Conservation (phyloP, 2,113 vertebrate species). For the Ammodytes marinus region DNA sequence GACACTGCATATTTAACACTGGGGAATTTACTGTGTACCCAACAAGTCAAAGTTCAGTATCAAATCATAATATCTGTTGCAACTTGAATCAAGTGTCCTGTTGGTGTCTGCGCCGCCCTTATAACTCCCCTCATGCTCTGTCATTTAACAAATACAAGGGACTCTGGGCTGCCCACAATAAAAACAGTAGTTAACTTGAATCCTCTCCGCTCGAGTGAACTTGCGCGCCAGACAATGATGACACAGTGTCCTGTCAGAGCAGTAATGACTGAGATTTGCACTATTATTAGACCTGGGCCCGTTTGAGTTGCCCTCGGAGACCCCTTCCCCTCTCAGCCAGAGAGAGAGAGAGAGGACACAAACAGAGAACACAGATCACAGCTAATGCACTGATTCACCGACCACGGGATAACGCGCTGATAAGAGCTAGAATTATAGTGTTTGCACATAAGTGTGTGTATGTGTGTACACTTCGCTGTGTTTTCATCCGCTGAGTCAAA, state of each 20-base stretch:
- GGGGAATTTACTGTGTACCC: too few species aligned
- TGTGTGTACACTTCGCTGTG: not conserved
- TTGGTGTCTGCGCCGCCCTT: conserved; percentile 16
- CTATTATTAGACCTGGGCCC: conserved; percentile 83
- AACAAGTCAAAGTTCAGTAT: conserved; percentile 34
- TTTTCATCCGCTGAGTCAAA: conserved; percentile 21
- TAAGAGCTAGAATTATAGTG: conserved; percentile 63
- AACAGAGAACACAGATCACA: conserved; percentile 53
- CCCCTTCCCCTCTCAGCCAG: conserved; percentile 66
- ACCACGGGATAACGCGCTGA: conserved; percentile 56
- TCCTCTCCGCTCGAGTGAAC: conserved; percentile 67
- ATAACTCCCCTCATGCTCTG: conserved; percentile 41
- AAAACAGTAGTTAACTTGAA: conserved; percentile 75
- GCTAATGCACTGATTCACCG: conserved; percentile 72
- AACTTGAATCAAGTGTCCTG: conserved; percentile 44
- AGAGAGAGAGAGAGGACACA: conserved; percentile 47
- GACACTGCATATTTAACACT: too few species aligned
- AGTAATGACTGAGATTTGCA: conserved; percentile 83
- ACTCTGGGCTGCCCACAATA: conserved; percentile 54
- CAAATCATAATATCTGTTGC: conserved; percentile 37
- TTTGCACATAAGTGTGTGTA: conserved; percentile 11
- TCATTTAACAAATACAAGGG: conserved; percentile 67
- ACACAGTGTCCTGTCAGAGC: conserved; percentile 81
- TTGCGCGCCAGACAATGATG: conserved; percentile 78
- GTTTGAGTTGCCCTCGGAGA: conserved; percentile 72